phyloP scores from a whole-genome alignment of 1,140 invertebrate species.

The Anastatus disparis region DNA sequence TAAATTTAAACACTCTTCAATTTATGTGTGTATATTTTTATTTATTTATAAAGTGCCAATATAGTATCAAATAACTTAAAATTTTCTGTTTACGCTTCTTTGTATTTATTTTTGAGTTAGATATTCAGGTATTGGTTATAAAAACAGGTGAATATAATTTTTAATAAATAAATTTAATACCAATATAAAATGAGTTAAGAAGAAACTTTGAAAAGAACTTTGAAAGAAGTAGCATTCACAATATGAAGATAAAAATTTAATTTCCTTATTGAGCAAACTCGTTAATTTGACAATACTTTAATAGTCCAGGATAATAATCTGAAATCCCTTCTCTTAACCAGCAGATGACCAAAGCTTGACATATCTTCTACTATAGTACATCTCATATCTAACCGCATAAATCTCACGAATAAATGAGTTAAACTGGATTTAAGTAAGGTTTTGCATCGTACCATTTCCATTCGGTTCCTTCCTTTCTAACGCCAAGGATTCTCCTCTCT shows the following conservation, averaged over 20 bases:
- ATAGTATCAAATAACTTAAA: neutral
- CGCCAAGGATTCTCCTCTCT: too few species aligned
- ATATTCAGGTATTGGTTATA: too few species aligned
- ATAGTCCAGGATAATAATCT: neutral
- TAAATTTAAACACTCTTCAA: neutral
- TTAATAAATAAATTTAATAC: too few species aligned
- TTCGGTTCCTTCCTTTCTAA: neutral
- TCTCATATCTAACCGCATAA: neutral
- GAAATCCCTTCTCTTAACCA: neutral
- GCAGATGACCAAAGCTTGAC: neutral
- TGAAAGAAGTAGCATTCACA: neutral
- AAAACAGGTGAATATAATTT: too few species aligned
- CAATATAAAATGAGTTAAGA: neutral
- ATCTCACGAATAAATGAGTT: slow-evolving; percentile 16
- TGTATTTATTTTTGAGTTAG: neutral
- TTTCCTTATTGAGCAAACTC: neutral
- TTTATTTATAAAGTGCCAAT: slow-evolving; percentile 3
- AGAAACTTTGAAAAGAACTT: neutral
- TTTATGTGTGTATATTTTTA: too few species aligned
- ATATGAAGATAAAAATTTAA: neutral
- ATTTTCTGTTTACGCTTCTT: neutral
- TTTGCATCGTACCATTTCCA: slow-evolving; percentile 22
- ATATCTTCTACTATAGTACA: neutral
- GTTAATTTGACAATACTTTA: neutral
- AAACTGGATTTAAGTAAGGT: slow-evolving; percentile 18